These are phyloP conservation scores for Pelodiscus sinensis DNA, from an alignment of 2,113 vertebrate species.

Conservation along the genomic window DNA sequence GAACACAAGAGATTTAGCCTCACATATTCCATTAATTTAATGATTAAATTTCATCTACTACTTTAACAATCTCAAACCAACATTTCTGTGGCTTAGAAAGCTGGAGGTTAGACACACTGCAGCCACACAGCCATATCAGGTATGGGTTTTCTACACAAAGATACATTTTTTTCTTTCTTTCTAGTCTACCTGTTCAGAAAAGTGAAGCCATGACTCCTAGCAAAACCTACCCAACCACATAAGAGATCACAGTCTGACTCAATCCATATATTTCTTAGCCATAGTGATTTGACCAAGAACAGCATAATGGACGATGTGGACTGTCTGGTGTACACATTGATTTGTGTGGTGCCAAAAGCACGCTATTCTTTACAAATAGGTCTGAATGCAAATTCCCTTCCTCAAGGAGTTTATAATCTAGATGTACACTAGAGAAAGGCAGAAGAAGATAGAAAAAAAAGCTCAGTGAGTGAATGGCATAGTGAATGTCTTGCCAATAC, in stretches of 20 bases:
- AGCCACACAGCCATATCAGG: neutral
- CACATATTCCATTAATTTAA: neutral
- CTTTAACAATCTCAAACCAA: neutral
- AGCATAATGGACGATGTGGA: neutral
- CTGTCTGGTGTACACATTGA: neutral
- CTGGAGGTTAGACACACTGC: neutral
- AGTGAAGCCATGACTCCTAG: neutral
- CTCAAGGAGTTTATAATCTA: neutral
- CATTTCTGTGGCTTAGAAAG: neutral
- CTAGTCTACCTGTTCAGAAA: neutral
- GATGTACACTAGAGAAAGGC: neutral
- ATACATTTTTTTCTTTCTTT: neutral
- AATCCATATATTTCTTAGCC: rapidly evolving
- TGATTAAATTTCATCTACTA: neutral
- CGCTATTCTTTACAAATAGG: neutral
- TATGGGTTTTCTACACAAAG: neutral
- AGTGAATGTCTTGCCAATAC: neutral
- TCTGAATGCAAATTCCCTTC: neutral
- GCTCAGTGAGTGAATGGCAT: neutral
- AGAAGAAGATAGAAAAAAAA: neutral
- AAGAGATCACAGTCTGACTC: neutral
- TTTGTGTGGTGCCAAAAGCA: neutral
- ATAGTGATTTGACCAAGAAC: neutral
- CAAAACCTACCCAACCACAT: neutral
- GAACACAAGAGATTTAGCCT: neutral